These are phyloP conservation scores for Elanus axillaris DNA, from an alignment of 2,113 vertebrate genomes.

Conservation along the genomic window DNA sequence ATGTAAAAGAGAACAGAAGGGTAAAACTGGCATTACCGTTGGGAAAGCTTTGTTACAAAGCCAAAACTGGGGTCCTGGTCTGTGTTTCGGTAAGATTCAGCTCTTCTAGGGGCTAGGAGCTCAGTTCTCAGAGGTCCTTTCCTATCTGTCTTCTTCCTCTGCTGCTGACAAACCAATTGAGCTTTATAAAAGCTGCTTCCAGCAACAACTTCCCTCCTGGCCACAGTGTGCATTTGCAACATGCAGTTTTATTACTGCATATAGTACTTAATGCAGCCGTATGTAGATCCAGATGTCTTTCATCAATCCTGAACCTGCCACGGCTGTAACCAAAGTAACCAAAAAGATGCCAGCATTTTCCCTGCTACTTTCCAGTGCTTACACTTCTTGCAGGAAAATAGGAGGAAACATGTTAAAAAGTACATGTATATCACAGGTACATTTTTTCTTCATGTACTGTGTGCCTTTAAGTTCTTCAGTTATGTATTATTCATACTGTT, in stretches of 20 bases:
- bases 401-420: neutral
- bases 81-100: neutral
- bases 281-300: neutral
- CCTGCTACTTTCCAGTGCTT: neutral
- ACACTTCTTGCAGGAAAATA: neutral
- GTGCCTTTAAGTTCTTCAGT: neutral
- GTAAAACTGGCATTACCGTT: neutral
- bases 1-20: neutral
- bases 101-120: neutral
- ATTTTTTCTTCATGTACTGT: neutral
- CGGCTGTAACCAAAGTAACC: neutral
- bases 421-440: neutral
- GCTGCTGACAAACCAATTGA: neutral
- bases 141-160: neutral
- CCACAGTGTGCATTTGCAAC: neutral
- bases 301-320: neutral
- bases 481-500: neutral
- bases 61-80: neutral
- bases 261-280: neutral
- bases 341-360: neutral
- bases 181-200: neutral
- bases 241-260: neutral
- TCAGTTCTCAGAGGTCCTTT: neutral
- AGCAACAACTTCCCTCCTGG: neutral
- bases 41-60: neutral